Evolutionary conservation across 2,888 invertebrate species (phyloP).

Genomic region (Nymphalis c-album): DNA sequence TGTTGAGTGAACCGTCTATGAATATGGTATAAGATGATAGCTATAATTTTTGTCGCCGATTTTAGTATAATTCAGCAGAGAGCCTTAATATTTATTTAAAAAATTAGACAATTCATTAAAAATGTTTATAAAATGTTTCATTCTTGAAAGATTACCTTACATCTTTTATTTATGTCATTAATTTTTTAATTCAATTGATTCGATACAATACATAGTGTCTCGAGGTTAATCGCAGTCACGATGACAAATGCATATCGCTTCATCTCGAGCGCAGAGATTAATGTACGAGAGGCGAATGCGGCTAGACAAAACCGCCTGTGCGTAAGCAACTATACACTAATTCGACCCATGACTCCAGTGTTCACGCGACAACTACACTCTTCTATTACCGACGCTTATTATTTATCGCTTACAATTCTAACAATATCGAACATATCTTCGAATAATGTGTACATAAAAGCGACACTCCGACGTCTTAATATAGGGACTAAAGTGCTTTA

Average conservation of each 20-base stretch:
- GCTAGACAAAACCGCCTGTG: slow-evolving; percentile 76
- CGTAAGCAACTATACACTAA: slow-evolving; percentile 64
- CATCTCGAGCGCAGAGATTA: slow-evolving; percentile 75
- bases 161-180: slow-evolving; percentile 34
- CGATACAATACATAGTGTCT: slow-evolving; percentile 69
- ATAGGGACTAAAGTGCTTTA: slow-evolving; percentile 46
- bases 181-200: slow-evolving; percentile 74
- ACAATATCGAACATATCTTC: slow-evolving; percentile 49
- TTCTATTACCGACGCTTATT: slow-evolving; percentile 75
- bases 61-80: too few species aligned
- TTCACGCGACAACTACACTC: slow-evolving; percentile 67
- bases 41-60: too few species aligned
- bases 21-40: too few species aligned
- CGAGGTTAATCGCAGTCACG: slow-evolving; percentile 73
- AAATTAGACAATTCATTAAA: neutral
- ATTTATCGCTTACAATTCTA: slow-evolving; percentile 70
- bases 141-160: slow-evolving; percentile 7
- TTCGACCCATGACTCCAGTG: slow-evolving; percentile 64
- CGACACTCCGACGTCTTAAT: slow-evolving; percentile 38
- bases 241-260: slow-evolving; percentile 80
- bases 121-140: neutral
- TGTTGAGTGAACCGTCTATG: too few species aligned
- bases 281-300: slow-evolving; percentile 68
- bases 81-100: neutral
- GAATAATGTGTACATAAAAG: slow-evolving; percentile 24